Evolutionary conservation across 1,140 invertebrate species (phyloP).

Genomic region (Platyura marginata): DNA sequence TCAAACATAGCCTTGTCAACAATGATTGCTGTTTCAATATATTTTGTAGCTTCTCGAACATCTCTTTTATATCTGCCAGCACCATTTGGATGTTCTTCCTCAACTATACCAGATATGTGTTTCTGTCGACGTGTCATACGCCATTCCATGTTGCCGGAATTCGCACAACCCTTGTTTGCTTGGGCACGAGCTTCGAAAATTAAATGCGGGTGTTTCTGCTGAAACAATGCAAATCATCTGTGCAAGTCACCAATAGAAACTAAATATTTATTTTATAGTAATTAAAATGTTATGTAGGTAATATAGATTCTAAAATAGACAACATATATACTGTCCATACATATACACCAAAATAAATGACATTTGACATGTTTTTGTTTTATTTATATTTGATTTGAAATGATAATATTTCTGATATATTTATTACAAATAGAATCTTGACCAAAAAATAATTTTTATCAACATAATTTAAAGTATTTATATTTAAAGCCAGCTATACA

Average conservation of each 20-base stretch:
- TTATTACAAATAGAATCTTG: too few species aligned
- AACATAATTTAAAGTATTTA: too few species aligned
- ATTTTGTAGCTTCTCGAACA: constrained; percentile 74
- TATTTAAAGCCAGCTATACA: too few species aligned
- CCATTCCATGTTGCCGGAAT: constrained; percentile 58
- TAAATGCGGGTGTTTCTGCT: constrained; percentile 91
- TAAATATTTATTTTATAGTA: neutral
- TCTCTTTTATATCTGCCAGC: constrained; percentile 43
- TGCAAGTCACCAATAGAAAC: constrained; percentile 14
- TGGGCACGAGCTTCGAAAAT: constrained; percentile 82
- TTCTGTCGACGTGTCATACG: constrained; percentile 40
- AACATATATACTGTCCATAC: too few species aligned
- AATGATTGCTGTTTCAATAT: constrained; percentile 79
- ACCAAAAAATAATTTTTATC: too few species aligned
- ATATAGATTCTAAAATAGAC: too few species aligned
- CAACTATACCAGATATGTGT: constrained; percentile 32
- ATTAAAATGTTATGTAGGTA: too few species aligned
- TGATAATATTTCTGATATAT: too few species aligned
- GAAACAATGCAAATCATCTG: constrained; percentile 31
- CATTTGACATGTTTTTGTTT: too few species aligned
- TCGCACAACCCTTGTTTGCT: constrained; percentile 73
- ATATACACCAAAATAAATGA: too few species aligned
- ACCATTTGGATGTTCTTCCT: constrained; percentile 26
- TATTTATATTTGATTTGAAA: too few species aligned
- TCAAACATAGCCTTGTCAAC: constrained; percentile 92